Conservation (phyloP, 2,888 invertebrate species). For the Stegophylla sp. region DNA sequence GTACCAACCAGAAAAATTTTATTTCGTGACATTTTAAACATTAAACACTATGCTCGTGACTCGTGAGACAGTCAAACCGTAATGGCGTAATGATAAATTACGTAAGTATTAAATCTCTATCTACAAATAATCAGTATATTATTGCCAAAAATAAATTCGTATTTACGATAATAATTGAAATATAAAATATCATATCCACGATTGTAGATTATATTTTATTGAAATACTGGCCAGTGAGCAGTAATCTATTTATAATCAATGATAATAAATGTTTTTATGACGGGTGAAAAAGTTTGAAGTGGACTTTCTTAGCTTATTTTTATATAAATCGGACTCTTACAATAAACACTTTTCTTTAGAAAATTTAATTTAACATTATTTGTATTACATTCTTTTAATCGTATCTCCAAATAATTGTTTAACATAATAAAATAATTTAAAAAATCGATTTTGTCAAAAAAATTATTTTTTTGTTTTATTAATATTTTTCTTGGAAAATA, state of each 20-base stretch:
- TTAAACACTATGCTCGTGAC: not conserved
- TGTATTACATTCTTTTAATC: too few relatives aligned
- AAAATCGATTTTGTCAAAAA: too few relatives aligned
- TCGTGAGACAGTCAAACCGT: not conserved
- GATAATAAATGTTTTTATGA: slow-evolving; percentile 15
- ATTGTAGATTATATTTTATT: not conserved
- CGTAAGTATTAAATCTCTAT: not conserved
- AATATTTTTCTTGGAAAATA: too few relatives aligned
- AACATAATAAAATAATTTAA: too few relatives aligned
- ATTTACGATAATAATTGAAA: slow-evolving; percentile 6
- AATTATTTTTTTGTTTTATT: too few relatives aligned
- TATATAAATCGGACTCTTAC: too few relatives aligned
- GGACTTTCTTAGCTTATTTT: too few relatives aligned
- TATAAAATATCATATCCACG: not conserved
- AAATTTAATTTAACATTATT: too few relatives aligned
- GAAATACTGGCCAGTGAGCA: slow-evolving; percentile 16
- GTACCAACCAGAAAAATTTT: slow-evolving; percentile 8
- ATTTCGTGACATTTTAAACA: slow-evolving; percentile 2
- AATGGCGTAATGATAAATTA: not conserved
- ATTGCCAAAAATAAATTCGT: slow-evolving; percentile 5
- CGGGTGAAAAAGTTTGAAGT: too few relatives aligned
- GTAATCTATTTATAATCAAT: not conserved
- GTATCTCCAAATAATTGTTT: too few relatives aligned
- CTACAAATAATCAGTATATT: slow-evolving; percentile 2
- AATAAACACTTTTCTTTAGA: too few relatives aligned